Base-by-base conservation (phyloP, 1,140 invertebrate genomes). In the Drosophila rufa region DNA sequence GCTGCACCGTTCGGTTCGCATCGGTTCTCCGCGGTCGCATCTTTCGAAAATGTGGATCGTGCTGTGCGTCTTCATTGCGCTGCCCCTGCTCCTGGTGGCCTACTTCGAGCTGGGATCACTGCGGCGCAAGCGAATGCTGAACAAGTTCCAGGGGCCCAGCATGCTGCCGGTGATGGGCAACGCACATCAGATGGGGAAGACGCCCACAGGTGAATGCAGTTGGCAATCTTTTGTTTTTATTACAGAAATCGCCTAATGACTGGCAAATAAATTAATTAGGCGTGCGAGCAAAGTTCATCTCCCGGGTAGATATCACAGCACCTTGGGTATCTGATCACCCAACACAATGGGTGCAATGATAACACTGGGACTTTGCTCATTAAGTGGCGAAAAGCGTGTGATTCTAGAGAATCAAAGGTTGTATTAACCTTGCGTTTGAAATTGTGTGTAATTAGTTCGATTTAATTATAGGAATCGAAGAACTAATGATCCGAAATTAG, bases 111-210 rank as follows among this genome's bases (percentile, higher is more conserved):
- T 89, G 8, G 67, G 67, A 17, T 48, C 74, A 40, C 62, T 68
- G 25, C 60, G 55, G 2, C 51, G 70, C 15, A 79, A 66, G 19
- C 74, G 64, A 9, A 15, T 64, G 50, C 30, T 92, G 14, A 83
- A 78, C 45, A 82, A 77, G 27, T 50, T 90, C 7, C 53, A 42
- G 9, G 92, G 92, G 1, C 86, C 91, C 9, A 53, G 80, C 6
- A 67, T 77, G 9, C 15, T 86, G 46, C 90, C 91, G 1, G 7
- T 92, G n/a, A 38, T 92, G 17, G 92, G 92, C 0, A 92, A 92
- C 64, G 79, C 75, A 5, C 90, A 86, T 74, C 86, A 91, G 67
- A 58, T 91, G 59, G 91, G 81, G 40, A 89, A 87, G 33, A 91
- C 60, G 53, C 86, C 92, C 25, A 38, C 79, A 67, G 91, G 91